These are phyloP conservation scores for Premnoplex brunnescens DNA, from an alignment of 2,797 vertebrate species.

Conservation along the genomic window DNA sequence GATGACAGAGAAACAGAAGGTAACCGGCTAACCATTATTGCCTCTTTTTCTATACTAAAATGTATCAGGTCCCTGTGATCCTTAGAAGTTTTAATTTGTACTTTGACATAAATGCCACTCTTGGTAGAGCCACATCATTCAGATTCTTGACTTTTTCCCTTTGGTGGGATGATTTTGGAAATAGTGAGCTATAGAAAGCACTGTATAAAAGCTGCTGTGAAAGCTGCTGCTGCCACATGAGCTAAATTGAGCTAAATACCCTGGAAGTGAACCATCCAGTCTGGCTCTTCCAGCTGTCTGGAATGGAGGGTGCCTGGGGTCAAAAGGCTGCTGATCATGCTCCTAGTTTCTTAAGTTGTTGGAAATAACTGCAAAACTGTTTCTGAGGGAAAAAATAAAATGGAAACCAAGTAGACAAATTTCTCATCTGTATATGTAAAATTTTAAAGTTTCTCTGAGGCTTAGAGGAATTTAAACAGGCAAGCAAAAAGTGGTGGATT, in stretches of 20 bases:
- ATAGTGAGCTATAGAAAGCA: background rate
- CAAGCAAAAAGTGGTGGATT: background rate
- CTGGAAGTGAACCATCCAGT: background rate
- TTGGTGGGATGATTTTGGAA: background rate
- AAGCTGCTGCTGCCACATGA: background rate
- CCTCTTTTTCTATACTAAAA: background rate
- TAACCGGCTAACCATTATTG: constrained; percentile 16
- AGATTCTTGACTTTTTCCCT: background rate
- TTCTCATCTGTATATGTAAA: background rate
- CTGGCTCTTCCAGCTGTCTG: background rate
- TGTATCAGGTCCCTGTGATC: background rate
- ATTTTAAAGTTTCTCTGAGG: background rate
- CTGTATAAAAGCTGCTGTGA: background rate
- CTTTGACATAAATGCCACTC: background rate
- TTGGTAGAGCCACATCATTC: background rate
- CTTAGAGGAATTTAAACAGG: background rate
- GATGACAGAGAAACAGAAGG: background rate
- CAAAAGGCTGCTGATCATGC: background rate
- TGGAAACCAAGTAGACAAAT: background rate
- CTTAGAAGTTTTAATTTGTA: constrained; percentile 22
- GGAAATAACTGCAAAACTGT: background rate
- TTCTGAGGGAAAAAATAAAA: background rate
- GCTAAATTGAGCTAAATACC: background rate
- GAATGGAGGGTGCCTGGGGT: background rate
- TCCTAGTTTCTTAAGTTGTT: background rate